A percentile compares a stretch with the other conserved stretches of the same genome.
phyloP scores from a whole-genome alignment of 2,888 invertebrate genomes.

The Rambutsinella grinnellia region DNA sequence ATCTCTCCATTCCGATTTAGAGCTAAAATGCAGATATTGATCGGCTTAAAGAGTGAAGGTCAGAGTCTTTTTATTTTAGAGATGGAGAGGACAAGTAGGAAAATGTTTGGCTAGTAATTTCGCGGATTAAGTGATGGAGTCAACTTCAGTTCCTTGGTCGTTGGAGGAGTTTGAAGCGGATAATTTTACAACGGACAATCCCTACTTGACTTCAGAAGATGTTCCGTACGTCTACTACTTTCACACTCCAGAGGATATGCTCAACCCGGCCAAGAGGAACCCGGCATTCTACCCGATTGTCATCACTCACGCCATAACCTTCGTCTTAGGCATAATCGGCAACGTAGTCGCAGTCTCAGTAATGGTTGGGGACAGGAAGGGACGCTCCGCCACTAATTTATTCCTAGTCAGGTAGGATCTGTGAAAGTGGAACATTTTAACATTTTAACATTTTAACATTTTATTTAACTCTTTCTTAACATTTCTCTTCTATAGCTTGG shows the following conservation, averaged over 20 bases:
- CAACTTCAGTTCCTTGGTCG: background rate
- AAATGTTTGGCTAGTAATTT: too few species aligned
- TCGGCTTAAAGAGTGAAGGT: too few species aligned
- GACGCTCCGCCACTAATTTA: slow-evolving; percentile 68
- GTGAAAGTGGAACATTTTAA: background rate
- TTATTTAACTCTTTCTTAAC: slow-evolving; percentile 17
- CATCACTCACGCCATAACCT: slow-evolving; percentile 67
- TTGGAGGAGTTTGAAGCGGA: background rate
- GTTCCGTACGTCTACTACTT: slow-evolving; percentile 46
- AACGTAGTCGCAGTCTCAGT: slow-evolving; percentile 71
- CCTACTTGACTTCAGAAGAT: background rate
- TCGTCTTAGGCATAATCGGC: slow-evolving; percentile 70
- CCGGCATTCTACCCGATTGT: slow-evolving; percentile 67
- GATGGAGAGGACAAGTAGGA: too few species aligned
- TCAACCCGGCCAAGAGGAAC: slow-evolving; percentile 67
- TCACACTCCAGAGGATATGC: slow-evolving; percentile 68
- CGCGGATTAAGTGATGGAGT: too few species aligned
- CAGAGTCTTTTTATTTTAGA: too few species aligned
- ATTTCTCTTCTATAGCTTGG: slow-evolving; percentile 68
- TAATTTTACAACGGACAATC: background rate
- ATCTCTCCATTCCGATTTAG: too few species aligned
- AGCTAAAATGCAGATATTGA: too few species aligned
- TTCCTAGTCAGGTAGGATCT: slow-evolving; percentile 67
- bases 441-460: slow-evolving; percentile 17
- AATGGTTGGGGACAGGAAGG: slow-evolving; percentile 69